Percentiles rank a stretch among this genome's conserved stretches.
Conservation (phyloP, 1,140 invertebrate species). For the Monomorium pharaonis region DNA sequence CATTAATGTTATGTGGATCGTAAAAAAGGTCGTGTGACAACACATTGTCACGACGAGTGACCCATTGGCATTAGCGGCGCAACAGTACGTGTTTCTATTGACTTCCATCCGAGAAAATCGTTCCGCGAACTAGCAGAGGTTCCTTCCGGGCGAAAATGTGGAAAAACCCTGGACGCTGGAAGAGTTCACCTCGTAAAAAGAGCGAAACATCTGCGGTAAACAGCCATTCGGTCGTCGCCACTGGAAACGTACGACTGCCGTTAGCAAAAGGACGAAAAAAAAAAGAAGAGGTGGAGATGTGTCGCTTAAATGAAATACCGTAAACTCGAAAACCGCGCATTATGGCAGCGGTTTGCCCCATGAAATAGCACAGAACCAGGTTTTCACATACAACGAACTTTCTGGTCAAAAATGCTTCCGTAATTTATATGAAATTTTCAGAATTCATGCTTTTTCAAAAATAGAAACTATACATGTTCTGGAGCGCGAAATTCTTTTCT, state of each 20-base stretch:
- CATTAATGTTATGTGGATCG: slow-evolving; percentile 22
- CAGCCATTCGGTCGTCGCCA: slow-evolving; percentile 79
- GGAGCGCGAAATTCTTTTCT: neutral
- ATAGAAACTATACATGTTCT: neutral
- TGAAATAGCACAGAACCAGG: neutral
- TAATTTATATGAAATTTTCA: slow-evolving; percentile 5
- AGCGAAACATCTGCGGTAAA: slow-evolving; percentile 66
- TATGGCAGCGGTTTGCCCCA: neutral
- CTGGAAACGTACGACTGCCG: slow-evolving; percentile 30
- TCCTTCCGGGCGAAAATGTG: slow-evolving; percentile 62
- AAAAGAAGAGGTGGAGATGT: neutral
- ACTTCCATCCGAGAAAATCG: slow-evolving; percentile 23
- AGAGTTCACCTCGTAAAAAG: slow-evolving; percentile 60
- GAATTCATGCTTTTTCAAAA: neutral
- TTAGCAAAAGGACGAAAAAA: slow-evolving; percentile 21
- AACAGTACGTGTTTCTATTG: slow-evolving; percentile 47
- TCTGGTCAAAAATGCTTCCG: neutral
- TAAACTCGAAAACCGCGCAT: slow-evolving; percentile 37
- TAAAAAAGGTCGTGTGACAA: slow-evolving; percentile 27
- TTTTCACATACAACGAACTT: neutral
- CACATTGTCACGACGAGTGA: neutral
- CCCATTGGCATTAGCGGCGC: slow-evolving; percentile 27
- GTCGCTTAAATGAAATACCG: slow-evolving; percentile 51
- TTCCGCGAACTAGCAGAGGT: neutral
- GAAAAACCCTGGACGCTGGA: slow-evolving; percentile 4